phyloP scores from a whole-genome alignment of 2,797 vertebrate species.

The Margarornis squamiger region DNA sequence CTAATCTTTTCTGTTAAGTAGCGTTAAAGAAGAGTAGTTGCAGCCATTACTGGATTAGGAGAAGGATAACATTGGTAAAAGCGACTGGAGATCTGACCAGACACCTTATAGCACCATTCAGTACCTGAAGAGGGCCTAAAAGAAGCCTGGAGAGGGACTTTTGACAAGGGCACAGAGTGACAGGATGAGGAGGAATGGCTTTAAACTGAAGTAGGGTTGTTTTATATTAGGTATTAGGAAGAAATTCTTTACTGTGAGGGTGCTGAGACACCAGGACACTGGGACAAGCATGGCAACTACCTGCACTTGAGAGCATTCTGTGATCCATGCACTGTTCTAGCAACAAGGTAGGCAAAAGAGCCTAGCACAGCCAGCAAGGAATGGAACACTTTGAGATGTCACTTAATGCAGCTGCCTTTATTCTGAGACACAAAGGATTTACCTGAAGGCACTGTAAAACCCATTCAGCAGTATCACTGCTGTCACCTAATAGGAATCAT shows the following conservation, averaged over 20 bases:
- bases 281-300: background rate
- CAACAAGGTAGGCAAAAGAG: background rate
- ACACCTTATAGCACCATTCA: background rate
- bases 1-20: background rate
- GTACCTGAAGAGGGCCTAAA: background rate
- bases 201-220: background rate
- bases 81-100: background rate
- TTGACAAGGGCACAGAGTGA: no score
- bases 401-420: background rate
- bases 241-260: background rate
- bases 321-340: background rate
- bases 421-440: background rate
- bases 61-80: background rate
- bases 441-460: slow-evolving; percentile 27
- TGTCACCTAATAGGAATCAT: background rate
- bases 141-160: background rate
- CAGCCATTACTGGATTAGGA: background rate
- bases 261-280: background rate
- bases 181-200: background rate
- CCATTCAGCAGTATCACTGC: background rate
- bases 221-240: background rate
- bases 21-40: background rate
- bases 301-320: background rate
- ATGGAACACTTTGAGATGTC: background rate
- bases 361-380: fast-evolving